phyloP scores from a whole-genome alignment of 2,113 vertebrate species.

The Raja brachyura region DNA sequence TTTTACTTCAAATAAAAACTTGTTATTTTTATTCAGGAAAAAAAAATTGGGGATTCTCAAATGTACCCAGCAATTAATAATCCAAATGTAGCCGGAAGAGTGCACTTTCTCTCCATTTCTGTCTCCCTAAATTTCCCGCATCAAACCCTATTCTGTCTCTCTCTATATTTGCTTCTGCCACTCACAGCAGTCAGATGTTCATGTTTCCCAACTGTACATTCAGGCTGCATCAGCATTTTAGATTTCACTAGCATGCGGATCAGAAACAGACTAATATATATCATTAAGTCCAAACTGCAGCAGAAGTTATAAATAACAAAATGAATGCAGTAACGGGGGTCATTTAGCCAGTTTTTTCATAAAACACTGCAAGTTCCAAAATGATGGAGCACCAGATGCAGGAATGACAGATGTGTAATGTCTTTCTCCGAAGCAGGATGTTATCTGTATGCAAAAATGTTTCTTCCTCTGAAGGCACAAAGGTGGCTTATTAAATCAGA shows the following conservation, averaged over 20 bases:
- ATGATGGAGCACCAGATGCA: neutral
- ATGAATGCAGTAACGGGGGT: neutral
- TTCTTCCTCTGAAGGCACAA: slow-evolving; percentile 19
- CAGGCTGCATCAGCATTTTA: neutral
- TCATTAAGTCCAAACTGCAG: neutral
- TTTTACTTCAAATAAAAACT: neutral
- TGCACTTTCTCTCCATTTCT: neutral
- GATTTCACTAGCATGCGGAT: neutral
- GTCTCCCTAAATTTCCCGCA: neutral
- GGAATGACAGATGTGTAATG: slow-evolving; percentile 10
- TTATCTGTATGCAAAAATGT: slow-evolving; percentile 4
- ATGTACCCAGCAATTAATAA: neutral
- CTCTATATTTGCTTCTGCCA: neutral
- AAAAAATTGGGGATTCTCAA: neutral
- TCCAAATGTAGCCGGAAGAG: neutral
- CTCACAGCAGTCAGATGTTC: slow-evolving; percentile 18
- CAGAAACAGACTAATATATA: neutral
- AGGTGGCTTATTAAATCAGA: slow-evolving; percentile 17
- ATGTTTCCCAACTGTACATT: neutral
- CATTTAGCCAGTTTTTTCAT: neutral
- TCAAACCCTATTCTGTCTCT: slow-evolving; percentile 5
- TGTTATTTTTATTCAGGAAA: neutral
- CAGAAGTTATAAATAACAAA: neutral
- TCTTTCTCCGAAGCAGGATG: neutral
- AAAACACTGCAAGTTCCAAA: neutral